These are phyloP conservation scores for Conus canariensis DNA, from an alignment of 2,888 invertebrate genomes.

Conservation along the genomic window DNA sequence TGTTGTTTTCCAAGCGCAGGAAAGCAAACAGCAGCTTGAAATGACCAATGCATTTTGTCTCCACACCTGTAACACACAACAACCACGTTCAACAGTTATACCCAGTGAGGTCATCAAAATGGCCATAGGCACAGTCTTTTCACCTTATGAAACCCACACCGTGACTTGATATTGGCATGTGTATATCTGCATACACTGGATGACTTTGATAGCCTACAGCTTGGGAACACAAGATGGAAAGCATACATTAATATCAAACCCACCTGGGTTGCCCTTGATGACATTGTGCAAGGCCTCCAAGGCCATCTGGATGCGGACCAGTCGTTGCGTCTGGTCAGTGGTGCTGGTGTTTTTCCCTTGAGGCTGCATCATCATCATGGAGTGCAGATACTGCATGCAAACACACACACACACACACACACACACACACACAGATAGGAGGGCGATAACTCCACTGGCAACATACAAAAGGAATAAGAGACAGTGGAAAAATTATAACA, in stretches of 20 bases:
- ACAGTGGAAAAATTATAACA: too few species aligned
- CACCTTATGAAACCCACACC: too few species aligned
- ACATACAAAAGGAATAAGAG: too few species aligned
- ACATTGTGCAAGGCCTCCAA: constrained; percentile 94
- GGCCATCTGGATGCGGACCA: constrained; percentile 88
- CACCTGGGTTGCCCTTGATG: constrained; percentile 90
- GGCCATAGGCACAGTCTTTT: too few species aligned
- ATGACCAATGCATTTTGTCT: constrained; percentile 97
- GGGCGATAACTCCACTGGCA: too few species aligned
- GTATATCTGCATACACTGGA: not conserved
- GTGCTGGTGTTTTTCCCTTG: constrained; percentile 57
- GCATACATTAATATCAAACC: too few species aligned
- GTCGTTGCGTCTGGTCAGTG: constrained; percentile 60
- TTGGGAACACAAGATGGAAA: too few species aligned
- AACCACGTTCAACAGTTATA: not conserved
- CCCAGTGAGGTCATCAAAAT: not conserved
- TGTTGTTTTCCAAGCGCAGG: constrained; percentile 83
- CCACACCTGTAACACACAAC: constrained; percentile 83
- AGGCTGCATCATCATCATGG: constrained; percentile 71
- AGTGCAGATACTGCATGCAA: constrained; percentile 74
- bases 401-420: too few species aligned
- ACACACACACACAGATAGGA: not conserved
- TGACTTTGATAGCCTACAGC: too few species aligned
- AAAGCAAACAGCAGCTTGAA: constrained; percentile 93
- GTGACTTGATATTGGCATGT: not conserved